These are phyloP conservation scores for Passer montanus DNA, from an alignment of 2,113 vertebrate species.

Conservation along the genomic window DNA sequence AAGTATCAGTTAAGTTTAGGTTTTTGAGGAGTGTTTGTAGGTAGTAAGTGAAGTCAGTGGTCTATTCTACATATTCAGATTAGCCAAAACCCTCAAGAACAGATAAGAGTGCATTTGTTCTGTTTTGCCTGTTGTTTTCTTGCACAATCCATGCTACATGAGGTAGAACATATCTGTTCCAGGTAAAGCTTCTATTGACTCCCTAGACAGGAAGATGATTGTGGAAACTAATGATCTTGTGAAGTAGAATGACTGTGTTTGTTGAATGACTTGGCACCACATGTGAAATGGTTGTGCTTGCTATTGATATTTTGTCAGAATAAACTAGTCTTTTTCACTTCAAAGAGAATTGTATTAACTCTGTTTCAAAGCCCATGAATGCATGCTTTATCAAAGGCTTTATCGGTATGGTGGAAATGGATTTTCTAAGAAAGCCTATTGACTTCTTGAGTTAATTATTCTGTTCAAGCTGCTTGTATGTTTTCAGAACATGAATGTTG, in stretches of 20 bases:
- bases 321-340: background rate
- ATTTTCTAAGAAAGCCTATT: background rate
- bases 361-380: background rate
- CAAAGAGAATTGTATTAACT: background rate
- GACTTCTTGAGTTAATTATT: background rate
- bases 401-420: accelerated
- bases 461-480: background rate
- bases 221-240: background rate
- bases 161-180: background rate
- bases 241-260: background rate
- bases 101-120: background rate
- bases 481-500: background rate
- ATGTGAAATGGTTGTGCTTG: background rate
- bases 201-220: background rate
- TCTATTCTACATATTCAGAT: background rate
- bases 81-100: background rate
- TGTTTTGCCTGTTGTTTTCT: background rate
- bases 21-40: background rate
- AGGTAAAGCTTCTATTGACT: background rate
- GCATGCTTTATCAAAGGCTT: background rate
- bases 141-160: background rate
- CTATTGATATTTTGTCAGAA: background rate
- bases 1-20: background rate
- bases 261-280: background rate
- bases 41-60: background rate